Evolutionary conservation across 2,113 vertebrate genomes (phyloP), one percentile per base, ranked within the genome.

Genomic region (Forbesichthys agassizii): DNA sequence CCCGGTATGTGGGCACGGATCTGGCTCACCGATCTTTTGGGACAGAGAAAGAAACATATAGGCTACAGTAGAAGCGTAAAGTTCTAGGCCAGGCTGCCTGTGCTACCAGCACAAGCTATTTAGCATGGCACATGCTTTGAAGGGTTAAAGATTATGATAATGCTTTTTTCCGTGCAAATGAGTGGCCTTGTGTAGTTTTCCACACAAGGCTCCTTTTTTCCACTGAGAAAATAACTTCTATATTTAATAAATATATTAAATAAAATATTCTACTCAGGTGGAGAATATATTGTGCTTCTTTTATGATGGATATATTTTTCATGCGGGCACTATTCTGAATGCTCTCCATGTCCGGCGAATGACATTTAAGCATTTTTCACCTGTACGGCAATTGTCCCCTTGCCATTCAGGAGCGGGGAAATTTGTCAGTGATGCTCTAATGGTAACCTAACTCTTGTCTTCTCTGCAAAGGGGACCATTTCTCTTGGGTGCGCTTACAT

Each of bases 361-460:
- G 84, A 80, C 9, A 12, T 63, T 64, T 61, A 61, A 67, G 67
- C 73, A 71, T 63, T 68, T 71, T 78, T 78, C 71, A 78, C 48
- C 14, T 18, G 1, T 14, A 27, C 73, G 49, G 75, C 82, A 65
- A 79, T 79, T 58, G 48, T 5, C 48, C 9, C 56, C 71, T 73
- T 77, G 69, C 80, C 46, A 63, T 46, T 72, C 58, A 60, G 59
- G 48, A 66, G 68, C 54, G 63, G 42, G 75, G 78, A 74, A 76
- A 83, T 88, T 88, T 74, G 78, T 61, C 56, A 42, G 77, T 58
- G 66, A 66, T 63, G 68, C 78, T 76, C 73, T 66, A 75, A 85
- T 88, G 71, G 75, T 82, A 82, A 85, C 81, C 73, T 76, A 52
- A 68, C 65, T 82, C 80, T 77, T 80, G 71, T 79, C 73, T 87